A percentile compares a stretch with the other conserved stretches of the same genome.
Evolutionary conservation across 2,797 vertebrate genomes (phyloP).

Genomic region (Lithobates pipiens): DNA sequence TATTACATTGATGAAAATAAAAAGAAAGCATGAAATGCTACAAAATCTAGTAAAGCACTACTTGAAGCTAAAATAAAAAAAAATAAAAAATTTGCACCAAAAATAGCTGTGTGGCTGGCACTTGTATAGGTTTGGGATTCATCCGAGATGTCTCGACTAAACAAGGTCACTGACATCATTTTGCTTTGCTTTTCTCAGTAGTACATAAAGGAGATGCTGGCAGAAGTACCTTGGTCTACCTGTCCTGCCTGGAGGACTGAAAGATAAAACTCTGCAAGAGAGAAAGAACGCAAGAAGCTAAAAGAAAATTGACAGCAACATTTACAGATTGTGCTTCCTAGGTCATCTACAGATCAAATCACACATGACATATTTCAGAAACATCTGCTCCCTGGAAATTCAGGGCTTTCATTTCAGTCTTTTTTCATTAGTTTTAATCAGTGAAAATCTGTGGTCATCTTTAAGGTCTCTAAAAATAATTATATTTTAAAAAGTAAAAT

Average conservation of each 20-base stretch:
- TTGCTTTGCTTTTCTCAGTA: conserved; percentile 86
- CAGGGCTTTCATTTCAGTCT: not conserved
- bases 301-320: conserved; percentile 82
- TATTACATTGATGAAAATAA: conserved; percentile 60
- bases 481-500: not conserved
- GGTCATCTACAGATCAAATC: conserved; percentile 18
- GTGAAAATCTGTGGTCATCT: no score
- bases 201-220: conserved; percentile 73
- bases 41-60: conserved; percentile 77
- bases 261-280: conserved; percentile 99
- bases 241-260: conserved; percentile 99
- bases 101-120: conserved; percentile 80
- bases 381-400: not conserved
- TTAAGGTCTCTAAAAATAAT: no score
- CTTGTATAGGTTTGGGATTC: conserved; percentile 77
- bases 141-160: conserved; percentile 82
- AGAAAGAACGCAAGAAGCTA: conserved; percentile 98
- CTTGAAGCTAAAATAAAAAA: conserved; percentile 76
- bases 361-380: not conserved
- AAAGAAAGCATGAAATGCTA: conserved; percentile 74
- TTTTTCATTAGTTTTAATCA: not conserved
- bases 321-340: conserved; percentile 24
- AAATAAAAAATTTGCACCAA: conserved; percentile 75
- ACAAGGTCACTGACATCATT: conserved; percentile 87
- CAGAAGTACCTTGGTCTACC: conserved; percentile 99